Conservation (phyloP, 1,140 invertebrate genomes). For the Catajapyx aquilonaris region DNA sequence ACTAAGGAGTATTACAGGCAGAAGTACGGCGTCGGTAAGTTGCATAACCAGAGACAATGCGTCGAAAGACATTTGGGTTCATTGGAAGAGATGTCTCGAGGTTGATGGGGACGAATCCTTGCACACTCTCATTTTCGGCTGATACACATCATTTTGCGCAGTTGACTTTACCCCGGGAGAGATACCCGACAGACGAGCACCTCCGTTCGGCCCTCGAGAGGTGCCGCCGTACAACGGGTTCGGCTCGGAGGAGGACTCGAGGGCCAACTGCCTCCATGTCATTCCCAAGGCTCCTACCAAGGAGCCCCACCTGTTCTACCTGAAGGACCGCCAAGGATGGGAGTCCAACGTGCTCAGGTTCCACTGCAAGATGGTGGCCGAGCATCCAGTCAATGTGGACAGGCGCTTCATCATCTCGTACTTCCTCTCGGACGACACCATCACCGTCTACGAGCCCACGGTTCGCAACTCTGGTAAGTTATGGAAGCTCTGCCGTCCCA, state of each 20-base stretch:
- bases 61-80: constrained; percentile 10
- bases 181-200: not conserved
- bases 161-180: constrained; percentile 3
- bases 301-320: constrained; percentile 59
- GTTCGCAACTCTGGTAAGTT: constrained; percentile 45
- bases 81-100: constrained; percentile 12
- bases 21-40: constrained; percentile 28
- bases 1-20: constrained; percentile 70
- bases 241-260: constrained; percentile 66
- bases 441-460: constrained; percentile 52
- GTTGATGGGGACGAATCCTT: too few relatives aligned
- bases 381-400: constrained; percentile 38
- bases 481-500: constrained; percentile 1
- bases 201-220: constrained; percentile 17
- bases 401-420: constrained; percentile 62
- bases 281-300: constrained; percentile 50
- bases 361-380: constrained; percentile 45
- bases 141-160: not conserved
- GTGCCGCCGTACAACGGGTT: constrained; percentile 75
- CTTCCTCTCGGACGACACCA: constrained; percentile 60
- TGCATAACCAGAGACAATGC: constrained; percentile 18
- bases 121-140: too few relatives aligned
- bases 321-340: constrained; percentile 47
- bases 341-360: constrained; percentile 61
- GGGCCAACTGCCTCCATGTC: constrained; percentile 56